Evolutionary conservation across 2,113 vertebrate species (phyloP).

Genomic region (Trogon melanurus): DNA sequence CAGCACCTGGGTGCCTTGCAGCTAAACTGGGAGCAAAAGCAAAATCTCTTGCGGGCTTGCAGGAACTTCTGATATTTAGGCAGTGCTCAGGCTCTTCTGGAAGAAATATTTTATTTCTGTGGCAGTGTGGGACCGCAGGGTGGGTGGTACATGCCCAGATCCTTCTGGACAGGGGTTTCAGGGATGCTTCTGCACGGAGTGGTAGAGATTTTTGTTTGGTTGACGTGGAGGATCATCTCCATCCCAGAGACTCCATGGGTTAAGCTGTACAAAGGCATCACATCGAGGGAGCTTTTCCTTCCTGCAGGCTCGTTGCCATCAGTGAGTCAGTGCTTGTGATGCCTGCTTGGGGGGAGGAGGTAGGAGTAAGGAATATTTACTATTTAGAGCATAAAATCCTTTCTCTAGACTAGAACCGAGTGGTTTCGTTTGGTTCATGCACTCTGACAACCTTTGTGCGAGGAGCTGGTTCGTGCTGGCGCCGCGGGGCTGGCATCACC

Average conservation of each 20-base stretch:
- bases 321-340: neutral
- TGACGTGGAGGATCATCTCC: rapidly evolving
- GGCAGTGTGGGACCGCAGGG: rapidly evolving
- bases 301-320: rapidly evolving
- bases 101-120: neutral
- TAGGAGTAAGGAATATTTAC: neutral
- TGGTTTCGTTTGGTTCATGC: neutral
- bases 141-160: rapidly evolving
- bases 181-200: neutral
- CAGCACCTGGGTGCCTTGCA: neutral
- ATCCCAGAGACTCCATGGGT: neutral
- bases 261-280: neutral
- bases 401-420: neutral
- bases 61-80: neutral
- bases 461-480: rapidly evolving
- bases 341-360: neutral
- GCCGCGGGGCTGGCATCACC: neutral
- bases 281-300: neutral
- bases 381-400: neutral
- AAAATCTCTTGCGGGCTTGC: neutral
- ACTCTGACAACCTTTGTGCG: neutral
- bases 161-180: neutral
- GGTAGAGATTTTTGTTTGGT: rapidly evolving
- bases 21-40: neutral
- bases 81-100: neutral